Conservation (phyloP, 30 jellyfish, hydroid and myxozoan species). For the Hydractinia symbiolongicarpus region DNA sequence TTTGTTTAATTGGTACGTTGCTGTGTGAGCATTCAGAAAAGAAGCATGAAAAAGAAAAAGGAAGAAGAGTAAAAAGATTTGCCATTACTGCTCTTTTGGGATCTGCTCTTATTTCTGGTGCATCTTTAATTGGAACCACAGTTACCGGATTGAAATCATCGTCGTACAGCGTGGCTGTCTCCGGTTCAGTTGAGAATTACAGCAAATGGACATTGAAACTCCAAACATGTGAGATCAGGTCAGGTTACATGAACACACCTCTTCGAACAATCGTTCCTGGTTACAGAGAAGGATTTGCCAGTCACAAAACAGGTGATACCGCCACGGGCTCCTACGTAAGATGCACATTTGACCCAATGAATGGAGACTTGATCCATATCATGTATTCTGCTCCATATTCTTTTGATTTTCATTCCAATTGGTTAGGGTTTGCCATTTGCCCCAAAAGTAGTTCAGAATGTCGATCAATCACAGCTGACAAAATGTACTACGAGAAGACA, state of each 20-base stretch:
- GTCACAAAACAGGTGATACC: background rate
- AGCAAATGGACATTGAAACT: slow-evolving; percentile 4
- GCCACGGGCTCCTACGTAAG: too few relatives aligned
- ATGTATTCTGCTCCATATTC: too few relatives aligned
- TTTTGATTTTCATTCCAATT: background rate
- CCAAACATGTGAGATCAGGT: background rate
- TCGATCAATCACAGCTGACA: background rate
- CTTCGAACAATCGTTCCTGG: background rate
- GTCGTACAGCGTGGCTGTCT: background rate
- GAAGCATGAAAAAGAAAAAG: too few relatives aligned
- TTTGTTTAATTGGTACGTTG: too few relatives aligned
- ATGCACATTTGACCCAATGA: too few relatives aligned
- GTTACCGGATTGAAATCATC: background rate
- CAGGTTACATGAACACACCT: background rate
- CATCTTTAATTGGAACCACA: background rate
- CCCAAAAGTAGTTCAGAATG: background rate
- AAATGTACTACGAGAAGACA: background rate
- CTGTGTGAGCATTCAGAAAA: too few relatives aligned
- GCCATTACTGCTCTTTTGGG: background rate
- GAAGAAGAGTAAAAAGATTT: too few relatives aligned
- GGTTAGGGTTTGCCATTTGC: background rate
- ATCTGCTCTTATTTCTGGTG: background rate
- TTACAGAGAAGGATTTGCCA: background rate
- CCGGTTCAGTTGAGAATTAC: background rate
- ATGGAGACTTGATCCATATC: too few relatives aligned